Evolutionary conservation across 2,888 invertebrate species (phyloP).

Genomic region (Andrena fulva): DNA sequence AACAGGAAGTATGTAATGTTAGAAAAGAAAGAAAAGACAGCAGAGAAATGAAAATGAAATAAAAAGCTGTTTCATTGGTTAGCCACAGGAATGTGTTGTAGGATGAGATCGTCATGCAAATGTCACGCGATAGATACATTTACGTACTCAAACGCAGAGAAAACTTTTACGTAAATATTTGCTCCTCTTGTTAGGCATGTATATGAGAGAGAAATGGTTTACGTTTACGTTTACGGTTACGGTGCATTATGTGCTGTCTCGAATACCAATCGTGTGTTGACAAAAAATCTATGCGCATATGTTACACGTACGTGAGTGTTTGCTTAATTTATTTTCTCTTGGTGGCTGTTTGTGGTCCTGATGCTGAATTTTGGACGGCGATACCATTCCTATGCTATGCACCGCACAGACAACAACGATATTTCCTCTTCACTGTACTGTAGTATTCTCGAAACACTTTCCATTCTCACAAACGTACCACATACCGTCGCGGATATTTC

Average conservation of each 20-base stretch:
- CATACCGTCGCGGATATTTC: slow-evolving; percentile 45
- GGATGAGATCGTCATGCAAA: slow-evolving; percentile 21
- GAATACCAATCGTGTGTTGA: neutral
- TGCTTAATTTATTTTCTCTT: slow-evolving; percentile 66
- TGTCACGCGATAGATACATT: slow-evolving; percentile 1
- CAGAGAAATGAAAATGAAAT: neutral
- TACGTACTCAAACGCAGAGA: neutral
- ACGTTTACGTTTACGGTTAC: no score
- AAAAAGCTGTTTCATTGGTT: neutral
- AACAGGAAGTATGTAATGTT: neutral
- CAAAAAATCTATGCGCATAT: slow-evolving; percentile 21
- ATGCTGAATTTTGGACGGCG: slow-evolving; percentile 83
- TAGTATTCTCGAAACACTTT: slow-evolving; percentile 74
- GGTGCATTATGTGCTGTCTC: neutral
- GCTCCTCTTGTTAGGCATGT: neutral
- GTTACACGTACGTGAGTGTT: slow-evolving; percentile 71
- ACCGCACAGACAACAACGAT: slow-evolving; percentile 74
- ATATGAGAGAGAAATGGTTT: neutral
- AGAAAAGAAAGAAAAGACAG: neutral
- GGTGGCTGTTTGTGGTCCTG: slow-evolving; percentile 77
- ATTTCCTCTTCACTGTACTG: slow-evolving; percentile 69
- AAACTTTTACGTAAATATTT: slow-evolving; percentile 3
- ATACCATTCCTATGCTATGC: slow-evolving; percentile 84
- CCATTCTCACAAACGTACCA: slow-evolving; percentile 74
- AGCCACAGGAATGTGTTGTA: neutral